Conservation (phyloP, 2,888 invertebrate genomes). For the Tenthredo notha region DNA sequence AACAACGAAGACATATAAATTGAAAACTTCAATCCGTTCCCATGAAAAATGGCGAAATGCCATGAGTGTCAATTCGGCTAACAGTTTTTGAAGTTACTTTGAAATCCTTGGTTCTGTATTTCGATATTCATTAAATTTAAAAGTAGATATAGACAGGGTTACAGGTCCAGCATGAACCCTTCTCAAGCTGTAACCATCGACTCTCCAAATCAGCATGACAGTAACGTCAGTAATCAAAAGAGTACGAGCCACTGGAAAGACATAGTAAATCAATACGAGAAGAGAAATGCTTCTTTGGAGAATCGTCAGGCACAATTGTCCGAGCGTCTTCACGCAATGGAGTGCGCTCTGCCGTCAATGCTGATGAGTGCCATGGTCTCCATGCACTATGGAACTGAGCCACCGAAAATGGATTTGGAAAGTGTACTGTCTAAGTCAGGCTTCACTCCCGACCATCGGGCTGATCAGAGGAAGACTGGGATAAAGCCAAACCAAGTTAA, state of each 20-base stretch:
- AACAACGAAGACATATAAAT: neutral
- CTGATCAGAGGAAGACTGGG: neutral
- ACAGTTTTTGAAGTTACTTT: neutral
- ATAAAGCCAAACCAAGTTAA: neutral
- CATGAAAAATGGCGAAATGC: neutral
- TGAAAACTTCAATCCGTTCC: neutral
- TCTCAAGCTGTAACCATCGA: neutral
- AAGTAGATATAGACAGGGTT: neutral
- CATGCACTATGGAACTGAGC: conserved; percentile 35
- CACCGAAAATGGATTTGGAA: conserved; percentile 37
- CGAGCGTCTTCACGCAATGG: conserved; percentile 37
- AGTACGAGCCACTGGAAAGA: conserved; percentile 29
- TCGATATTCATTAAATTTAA: neutral
- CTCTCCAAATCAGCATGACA: neutral
- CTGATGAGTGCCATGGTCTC: conserved; percentile 18
- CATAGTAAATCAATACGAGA: conserved; percentile 31
- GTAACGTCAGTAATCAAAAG: neutral
- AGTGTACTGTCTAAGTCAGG: conserved; percentile 38
- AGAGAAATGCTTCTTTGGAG: conserved; percentile 44
- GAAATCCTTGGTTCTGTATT: conserved; percentile 15
- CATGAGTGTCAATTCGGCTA: neutral
- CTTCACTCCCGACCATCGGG: neutral
- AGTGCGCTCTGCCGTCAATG: conserved; percentile 31
- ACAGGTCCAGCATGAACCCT: neutral
- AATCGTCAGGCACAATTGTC: conserved; percentile 37